Conservation (phyloP, 2,888 invertebrate genomes). For the Eupithecia centaureata region DNA sequence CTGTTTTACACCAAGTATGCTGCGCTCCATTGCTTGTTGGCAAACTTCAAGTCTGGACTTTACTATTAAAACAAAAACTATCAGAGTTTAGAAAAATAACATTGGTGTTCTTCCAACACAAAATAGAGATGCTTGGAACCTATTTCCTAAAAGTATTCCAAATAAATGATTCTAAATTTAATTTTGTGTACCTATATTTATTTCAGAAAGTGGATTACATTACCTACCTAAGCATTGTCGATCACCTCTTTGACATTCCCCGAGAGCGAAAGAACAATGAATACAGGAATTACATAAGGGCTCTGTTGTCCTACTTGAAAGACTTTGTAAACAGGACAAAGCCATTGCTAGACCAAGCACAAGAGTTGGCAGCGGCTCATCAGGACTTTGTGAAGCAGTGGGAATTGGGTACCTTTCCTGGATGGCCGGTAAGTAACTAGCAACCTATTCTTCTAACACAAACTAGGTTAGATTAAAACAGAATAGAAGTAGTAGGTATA, state of each 20-base stretch:
- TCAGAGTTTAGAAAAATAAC: too few relatives aligned
- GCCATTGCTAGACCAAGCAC: conserved; percentile 92
- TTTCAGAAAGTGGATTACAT: conserved; percentile 96
- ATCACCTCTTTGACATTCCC: conserved; percentile 97
- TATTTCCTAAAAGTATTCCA: too few relatives aligned
- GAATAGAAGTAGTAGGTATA: too few relatives aligned
- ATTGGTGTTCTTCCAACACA: too few relatives aligned
- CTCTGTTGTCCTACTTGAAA: conserved; percentile 92
- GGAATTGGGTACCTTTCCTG: conserved; percentile 95
- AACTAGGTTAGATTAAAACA: too few relatives aligned
- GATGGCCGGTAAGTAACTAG: conserved; percentile 90
- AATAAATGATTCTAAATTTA: too few relatives aligned
- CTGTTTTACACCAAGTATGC: too few relatives aligned
- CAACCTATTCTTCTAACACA: not conserved
- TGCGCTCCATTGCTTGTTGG: too few relatives aligned
- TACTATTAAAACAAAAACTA: too few relatives aligned
- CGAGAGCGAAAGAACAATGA: conserved; percentile 95
- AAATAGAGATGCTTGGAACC: too few relatives aligned
- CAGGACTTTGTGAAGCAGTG: conserved; percentile 94
- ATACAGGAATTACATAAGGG: conserved; percentile 92
- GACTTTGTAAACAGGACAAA: conserved; percentile 92
- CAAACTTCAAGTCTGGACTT: too few relatives aligned
- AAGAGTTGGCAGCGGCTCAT: conserved; percentile 90
- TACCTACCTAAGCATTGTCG: conserved; percentile 95
- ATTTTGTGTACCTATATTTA: conserved; percentile 1